Evolutionary conservation across 1,140 invertebrate genomes (phyloP).

Genomic region (Limonius californicus): DNA sequence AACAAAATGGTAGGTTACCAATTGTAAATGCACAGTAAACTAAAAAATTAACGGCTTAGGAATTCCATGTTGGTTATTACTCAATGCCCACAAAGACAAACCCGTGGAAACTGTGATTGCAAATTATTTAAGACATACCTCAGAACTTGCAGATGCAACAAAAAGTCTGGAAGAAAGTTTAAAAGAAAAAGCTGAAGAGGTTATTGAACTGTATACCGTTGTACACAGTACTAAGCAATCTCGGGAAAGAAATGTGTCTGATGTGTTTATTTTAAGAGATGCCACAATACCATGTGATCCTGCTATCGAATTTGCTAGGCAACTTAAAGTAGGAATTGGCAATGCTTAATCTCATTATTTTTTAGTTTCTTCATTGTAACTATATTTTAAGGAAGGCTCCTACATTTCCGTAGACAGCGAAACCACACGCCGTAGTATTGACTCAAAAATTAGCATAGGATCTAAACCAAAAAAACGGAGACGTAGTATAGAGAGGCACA

Average conservation of each 20-base stretch:
- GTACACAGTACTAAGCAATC: conserved; percentile 10
- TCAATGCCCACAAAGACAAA: not conserved
- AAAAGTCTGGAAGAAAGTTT: not conserved
- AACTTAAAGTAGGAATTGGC: too few relatives aligned
- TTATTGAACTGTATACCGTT: conserved; percentile 17
- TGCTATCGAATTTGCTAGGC: not conserved
- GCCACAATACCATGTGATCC: not conserved
- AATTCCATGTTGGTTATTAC: conserved; percentile 18
- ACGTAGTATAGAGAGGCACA: too few relatives aligned
- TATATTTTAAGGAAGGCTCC: too few relatives aligned
- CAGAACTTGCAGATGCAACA: conserved; percentile 15
- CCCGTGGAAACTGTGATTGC: not conserved
- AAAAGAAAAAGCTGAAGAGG: not conserved
- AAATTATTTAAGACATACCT: not conserved
- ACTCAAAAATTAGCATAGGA: too few relatives aligned
- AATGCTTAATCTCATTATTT: too few relatives aligned
- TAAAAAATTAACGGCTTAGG: conserved; percentile 1
- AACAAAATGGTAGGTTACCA: not conserved
- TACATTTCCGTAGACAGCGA: too few relatives aligned
- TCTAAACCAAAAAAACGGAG: too few relatives aligned
- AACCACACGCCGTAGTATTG: too few relatives aligned
- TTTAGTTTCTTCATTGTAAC: too few relatives aligned
- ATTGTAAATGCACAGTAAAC: not conserved
- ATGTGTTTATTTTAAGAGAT: conserved; percentile 22
- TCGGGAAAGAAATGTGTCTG: conserved; percentile 3